Percentiles rank a stretch among this genome's conserved stretches.
phyloP scores from a whole-genome alignment of 2,113 vertebrate species.

The Varanus komodoensis region DNA sequence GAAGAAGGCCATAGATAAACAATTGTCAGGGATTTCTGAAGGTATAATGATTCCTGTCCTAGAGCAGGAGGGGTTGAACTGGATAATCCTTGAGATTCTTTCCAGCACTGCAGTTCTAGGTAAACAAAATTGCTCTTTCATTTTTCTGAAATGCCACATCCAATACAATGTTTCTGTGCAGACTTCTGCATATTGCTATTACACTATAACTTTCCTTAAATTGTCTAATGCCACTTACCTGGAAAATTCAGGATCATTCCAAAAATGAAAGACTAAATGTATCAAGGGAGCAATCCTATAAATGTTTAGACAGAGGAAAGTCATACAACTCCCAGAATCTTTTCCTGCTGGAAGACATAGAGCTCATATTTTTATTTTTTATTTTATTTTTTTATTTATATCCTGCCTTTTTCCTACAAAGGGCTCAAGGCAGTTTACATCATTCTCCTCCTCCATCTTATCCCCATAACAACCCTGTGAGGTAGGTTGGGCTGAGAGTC shows the following conservation, averaged over 20 bases:
- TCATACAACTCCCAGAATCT: too few relatives aligned
- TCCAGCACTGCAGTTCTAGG: not conserved
- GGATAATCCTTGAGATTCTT: conserved; percentile 36
- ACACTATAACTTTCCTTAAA: conserved; percentile 15
- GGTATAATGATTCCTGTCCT: conserved; percentile 16
- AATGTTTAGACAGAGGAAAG: too few relatives aligned
- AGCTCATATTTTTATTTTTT: too few relatives aligned
- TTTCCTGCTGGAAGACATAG: not conserved
- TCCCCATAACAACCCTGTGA: too few relatives aligned
- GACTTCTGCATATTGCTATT: not conserved
- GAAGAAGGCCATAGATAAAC: conserved; percentile 32
- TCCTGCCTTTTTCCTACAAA: too few relatives aligned
- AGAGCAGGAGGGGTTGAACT: not conserved
- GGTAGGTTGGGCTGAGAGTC: too few relatives aligned
- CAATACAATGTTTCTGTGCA: conserved; percentile 22
- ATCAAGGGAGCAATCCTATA: too few relatives aligned
- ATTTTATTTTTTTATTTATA: too few relatives aligned
- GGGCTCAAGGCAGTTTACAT: too few relatives aligned
- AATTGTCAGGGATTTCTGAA: not conserved
- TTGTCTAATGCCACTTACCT: conserved; percentile 24
- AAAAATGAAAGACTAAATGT: conserved; percentile 20
- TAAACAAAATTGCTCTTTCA: conserved; percentile 34
- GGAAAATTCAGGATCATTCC: not conserved
- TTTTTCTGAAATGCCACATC: conserved; percentile 3
- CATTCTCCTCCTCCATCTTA: too few relatives aligned